phyloP scores from a whole-genome alignment of 1,140 invertebrate species.

The Drosophila bipectinata region DNA sequence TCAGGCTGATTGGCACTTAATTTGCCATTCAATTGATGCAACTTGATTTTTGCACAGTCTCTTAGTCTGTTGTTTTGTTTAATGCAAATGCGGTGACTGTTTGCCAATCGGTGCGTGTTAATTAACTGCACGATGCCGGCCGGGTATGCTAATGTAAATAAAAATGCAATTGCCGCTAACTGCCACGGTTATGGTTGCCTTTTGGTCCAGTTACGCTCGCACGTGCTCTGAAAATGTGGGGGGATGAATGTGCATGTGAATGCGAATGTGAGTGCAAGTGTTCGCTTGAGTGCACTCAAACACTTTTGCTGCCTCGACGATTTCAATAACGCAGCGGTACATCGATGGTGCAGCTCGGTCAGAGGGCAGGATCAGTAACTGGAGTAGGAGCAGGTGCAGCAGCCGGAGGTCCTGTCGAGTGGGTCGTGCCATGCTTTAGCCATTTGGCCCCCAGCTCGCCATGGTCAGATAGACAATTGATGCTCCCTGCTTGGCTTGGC shows the following conservation, averaged over 20 bases:
- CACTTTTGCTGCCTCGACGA: constrained; percentile 70
- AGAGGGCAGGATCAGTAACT: not conserved
- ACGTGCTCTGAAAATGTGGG: constrained; percentile 25
- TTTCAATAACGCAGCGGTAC: constrained; percentile 72
- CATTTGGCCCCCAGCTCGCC: constrained; percentile 41
- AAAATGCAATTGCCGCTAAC: constrained; percentile 45
- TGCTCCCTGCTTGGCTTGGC: constrained; percentile 59
- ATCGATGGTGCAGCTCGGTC: constrained; percentile 15
- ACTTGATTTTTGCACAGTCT: constrained; percentile 11
- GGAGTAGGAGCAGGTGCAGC: not conserved
- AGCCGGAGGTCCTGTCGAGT: constrained; percentile 26
- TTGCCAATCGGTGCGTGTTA: constrained; percentile 8
- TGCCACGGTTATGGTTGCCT: constrained; percentile 27
- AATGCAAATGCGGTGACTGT: constrained; percentile 43
- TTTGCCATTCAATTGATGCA: constrained; percentile 43
- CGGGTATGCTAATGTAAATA: constrained; percentile 37
- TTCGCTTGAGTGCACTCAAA: constrained; percentile 70
- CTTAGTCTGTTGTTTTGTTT: constrained; percentile 20
- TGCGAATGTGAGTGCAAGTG: constrained; percentile 25
- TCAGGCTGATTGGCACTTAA: constrained; percentile 63
- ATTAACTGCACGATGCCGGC: constrained; percentile 26
- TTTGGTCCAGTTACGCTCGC: constrained; percentile 39
- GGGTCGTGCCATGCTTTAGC: constrained; percentile 32
- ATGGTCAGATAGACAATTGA: constrained; percentile 76
- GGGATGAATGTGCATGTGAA: constrained; percentile 29